These are phyloP conservation scores for Cremastinae sp. DNA, from an alignment of 2,888 invertebrate genomes.

Conservation along the genomic window DNA sequence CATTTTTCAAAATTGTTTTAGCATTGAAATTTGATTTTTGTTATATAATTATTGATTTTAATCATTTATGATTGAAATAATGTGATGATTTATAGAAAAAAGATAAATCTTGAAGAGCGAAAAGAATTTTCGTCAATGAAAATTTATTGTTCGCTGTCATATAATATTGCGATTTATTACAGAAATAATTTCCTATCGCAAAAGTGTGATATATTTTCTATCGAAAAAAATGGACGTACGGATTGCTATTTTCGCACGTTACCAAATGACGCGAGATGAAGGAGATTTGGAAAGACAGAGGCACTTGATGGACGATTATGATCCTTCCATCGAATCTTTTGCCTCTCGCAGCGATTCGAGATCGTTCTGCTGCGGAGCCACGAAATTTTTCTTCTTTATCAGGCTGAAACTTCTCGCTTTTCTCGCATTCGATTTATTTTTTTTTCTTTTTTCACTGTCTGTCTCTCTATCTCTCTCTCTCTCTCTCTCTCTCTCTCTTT, in stretches of 20 bases:
- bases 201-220: background rate
- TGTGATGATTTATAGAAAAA: no score
- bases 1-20: no score
- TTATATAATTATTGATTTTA: no score
- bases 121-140: no score
- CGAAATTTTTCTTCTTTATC: constrained; percentile 60
- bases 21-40: no score
- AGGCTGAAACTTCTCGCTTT: constrained; percentile 12
- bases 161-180: no score
- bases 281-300: constrained; percentile 19
- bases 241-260: constrained; percentile 18
- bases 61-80: no score
- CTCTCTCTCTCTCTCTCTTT: constrained; percentile 17
- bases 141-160: no score
- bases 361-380: constrained; percentile 39
- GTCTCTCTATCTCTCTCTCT: constrained; percentile 21
- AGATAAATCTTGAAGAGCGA: no score
- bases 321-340: constrained; percentile 46
- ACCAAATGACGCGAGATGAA: constrained; percentile 27
- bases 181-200: no score
- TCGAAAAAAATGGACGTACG: background rate
- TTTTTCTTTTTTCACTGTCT: constrained; percentile 4
- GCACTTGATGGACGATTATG: constrained; percentile 51
- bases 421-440: constrained; percentile 8
- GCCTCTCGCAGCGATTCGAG: constrained; percentile 48